Percentiles rank a stretch among this genome's conserved stretches.
Conservation (phyloP, 1,140 invertebrate genomes). For the Polyergus mexicanus region DNA sequence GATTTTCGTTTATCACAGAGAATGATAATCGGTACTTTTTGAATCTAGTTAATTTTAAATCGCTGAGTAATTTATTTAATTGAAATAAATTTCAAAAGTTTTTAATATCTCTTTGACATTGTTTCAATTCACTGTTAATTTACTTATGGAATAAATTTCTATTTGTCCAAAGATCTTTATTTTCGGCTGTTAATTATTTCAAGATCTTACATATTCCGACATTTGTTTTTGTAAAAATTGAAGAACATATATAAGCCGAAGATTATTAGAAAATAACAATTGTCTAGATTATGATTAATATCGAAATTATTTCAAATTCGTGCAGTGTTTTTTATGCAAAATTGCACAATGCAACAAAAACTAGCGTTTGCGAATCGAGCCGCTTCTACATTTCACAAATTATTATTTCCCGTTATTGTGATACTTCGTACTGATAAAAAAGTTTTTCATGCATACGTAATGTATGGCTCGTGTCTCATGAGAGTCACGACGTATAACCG, state of each 20-base stretch:
- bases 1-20: not conserved
- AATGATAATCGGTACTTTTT: not conserved
- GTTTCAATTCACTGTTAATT: not conserved
- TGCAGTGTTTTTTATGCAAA: not conserved
- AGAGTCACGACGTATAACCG: conserved; percentile 25
- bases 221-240: not conserved
- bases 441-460: conserved; percentile 58
- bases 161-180: too few relatives aligned
- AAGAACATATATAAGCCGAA: not conserved
- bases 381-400: conserved; percentile 20
- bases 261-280: not conserved
- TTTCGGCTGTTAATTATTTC: not conserved
- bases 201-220: not conserved
- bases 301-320: conserved; percentile 2
- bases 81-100: not conserved
- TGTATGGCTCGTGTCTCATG: conserved; percentile 42
- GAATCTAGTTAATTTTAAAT: not conserved
- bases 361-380: not conserved
- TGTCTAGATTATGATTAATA: not conserved
- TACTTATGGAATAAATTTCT: not conserved
- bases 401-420: conserved; percentile 49
- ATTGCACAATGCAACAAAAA: conserved; percentile 13
- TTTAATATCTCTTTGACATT: not conserved
- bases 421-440: conserved; percentile 54
- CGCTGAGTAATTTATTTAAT: not conserved